phyloP scores from a whole-genome alignment of 2,888 invertebrate genomes.

The Perdita meconis region DNA sequence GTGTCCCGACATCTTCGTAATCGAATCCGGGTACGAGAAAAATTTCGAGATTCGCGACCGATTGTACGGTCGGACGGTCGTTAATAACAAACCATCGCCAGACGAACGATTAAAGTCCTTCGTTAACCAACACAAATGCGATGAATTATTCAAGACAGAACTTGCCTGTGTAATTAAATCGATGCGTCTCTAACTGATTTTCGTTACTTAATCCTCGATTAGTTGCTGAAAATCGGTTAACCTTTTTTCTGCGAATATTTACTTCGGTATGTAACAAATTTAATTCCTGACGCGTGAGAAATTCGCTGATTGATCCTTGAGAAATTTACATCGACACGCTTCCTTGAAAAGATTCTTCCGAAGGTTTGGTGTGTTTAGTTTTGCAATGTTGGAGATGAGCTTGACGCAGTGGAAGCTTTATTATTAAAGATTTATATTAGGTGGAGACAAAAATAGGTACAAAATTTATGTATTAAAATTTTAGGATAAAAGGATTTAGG shows the following conservation, averaged over 20 bases:
- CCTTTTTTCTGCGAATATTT: background rate
- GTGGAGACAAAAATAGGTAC: no score
- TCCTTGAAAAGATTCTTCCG: background rate
- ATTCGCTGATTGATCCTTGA: background rate
- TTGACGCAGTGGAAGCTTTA: no score
- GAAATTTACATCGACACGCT: background rate
- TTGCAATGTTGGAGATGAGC: no score
- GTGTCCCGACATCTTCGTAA: constrained; percentile 9
- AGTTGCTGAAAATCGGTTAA: background rate
- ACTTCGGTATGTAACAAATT: background rate
- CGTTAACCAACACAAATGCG: background rate
- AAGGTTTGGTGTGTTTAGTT: no score
- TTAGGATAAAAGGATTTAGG: no score
- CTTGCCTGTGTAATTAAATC: background rate
- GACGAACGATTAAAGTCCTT: constrained; percentile 3
- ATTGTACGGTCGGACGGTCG: background rate
- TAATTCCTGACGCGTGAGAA: background rate
- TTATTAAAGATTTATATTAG: no score
- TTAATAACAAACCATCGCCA: background rate
- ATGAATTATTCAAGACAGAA: background rate
- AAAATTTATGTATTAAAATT: no score
- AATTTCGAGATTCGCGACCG: constrained; percentile 16
- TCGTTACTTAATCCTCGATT: background rate
- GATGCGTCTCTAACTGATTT: background rate
- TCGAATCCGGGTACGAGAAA: constrained; percentile 18